These are phyloP conservation scores for Cephalopachus bancanus DNA, from an alignment of 2,797 vertebrate species.

Conservation along the genomic window DNA sequence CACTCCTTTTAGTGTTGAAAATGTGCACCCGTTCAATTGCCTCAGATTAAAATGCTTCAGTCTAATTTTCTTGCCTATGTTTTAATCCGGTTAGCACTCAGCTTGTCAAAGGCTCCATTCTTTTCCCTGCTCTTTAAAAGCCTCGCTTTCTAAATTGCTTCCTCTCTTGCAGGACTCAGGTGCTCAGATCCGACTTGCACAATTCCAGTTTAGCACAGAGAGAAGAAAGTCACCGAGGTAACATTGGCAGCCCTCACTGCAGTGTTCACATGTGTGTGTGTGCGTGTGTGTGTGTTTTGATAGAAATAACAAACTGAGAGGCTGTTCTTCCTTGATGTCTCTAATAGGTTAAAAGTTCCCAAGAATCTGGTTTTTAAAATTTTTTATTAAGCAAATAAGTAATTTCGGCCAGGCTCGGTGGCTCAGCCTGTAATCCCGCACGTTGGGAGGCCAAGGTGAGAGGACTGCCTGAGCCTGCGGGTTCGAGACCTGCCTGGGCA, in stretches of 20 bases:
- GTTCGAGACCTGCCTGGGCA: too few species aligned
- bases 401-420: background rate
- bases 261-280: background rate
- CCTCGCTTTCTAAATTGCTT: constrained; percentile 3
- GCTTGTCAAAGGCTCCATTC: background rate
- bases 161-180: background rate
- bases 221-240: constrained; percentile 62
- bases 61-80: background rate
- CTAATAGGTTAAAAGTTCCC: background rate
- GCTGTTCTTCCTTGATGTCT: background rate
- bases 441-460: too few species aligned
- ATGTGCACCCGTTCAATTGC: background rate
- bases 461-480: too few species aligned
- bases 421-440: too few species aligned
- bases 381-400: constrained; percentile 13
- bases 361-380: background rate
- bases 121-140: background rate
- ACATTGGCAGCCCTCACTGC: background rate
- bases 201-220: constrained; percentile 16
- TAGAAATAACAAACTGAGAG: constrained; percentile 36
- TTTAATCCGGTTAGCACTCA: constrained; percentile 38
- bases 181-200: background rate
- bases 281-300: background rate
- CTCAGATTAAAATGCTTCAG: background rate
- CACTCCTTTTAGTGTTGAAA: constrained; percentile 6